Evolutionary conservation across 2,797 vertebrate species (phyloP).

Genomic region (Onychomys leucogaster): DNA sequence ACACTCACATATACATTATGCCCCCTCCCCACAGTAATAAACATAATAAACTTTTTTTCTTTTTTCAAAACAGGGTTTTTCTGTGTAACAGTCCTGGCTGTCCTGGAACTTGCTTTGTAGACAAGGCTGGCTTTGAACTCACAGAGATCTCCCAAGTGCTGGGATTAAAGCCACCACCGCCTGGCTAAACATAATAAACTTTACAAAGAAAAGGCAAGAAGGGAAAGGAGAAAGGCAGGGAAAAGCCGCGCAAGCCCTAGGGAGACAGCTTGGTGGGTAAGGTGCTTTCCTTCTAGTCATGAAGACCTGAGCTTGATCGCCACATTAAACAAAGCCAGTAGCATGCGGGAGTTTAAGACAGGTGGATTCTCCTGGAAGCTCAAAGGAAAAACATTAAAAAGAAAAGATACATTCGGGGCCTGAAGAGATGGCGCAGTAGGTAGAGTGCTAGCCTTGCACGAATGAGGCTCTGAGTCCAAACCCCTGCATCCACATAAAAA

Average conservation of each 20-base stretch:
- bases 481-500: not conserved
- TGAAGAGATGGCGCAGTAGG: not conserved
- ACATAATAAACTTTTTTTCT: not conserved
- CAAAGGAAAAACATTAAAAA: not conserved
- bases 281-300: not conserved
- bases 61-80: no score
- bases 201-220: not conserved
- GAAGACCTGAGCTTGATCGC: not conserved
- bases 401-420: not conserved
- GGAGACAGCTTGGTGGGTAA: not conserved
- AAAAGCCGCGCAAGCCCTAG: not conserved
- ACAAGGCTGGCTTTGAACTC: no score
- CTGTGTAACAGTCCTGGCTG: no score
- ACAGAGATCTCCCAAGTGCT: no score
- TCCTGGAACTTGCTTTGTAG: no score
- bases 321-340: not conserved
- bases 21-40: not conserved
- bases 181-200: not conserved
- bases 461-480: not conserved
- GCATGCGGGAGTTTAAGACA: not conserved
- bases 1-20: not conserved
- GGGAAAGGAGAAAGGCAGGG: no score
- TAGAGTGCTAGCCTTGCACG: not conserved
- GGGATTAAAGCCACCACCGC: no score
- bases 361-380: not conserved